These are phyloP conservation scores for Eudasyphora cyanicolor DNA, from an alignment of 2,888 invertebrate genomes.

Conservation along the genomic window DNA sequence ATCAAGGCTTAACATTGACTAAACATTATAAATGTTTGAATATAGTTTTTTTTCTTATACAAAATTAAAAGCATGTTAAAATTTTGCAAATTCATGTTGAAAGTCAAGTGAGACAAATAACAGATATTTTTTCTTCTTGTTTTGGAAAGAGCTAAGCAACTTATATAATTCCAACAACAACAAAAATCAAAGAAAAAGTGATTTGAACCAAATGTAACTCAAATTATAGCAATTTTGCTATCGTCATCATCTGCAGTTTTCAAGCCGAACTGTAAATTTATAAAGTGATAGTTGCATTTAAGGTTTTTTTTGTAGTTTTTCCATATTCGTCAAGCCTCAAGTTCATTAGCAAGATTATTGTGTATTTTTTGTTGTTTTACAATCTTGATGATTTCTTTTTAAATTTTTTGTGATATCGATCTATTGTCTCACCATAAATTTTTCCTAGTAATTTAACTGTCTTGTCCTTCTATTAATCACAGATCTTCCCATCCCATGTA, in stretches of 20 bases:
- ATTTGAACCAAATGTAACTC: neutral
- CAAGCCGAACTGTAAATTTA: too few species aligned
- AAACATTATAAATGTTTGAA: neutral
- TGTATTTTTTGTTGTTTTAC: neutral
- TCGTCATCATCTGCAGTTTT: neutral
- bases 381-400: too few species aligned
- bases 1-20: neutral
- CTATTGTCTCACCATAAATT: too few species aligned
- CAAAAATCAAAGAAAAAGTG: neutral
- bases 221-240: too few species aligned
- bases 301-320: too few species aligned
- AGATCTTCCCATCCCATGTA: slow-evolving; percentile 9
- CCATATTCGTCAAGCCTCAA: neutral
- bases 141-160: neutral
- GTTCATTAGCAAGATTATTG: neutral
- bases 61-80: neutral
- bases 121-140: too few species aligned
- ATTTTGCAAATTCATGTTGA: neutral
- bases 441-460: too few species aligned
- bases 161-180: slow-evolving; percentile 2
- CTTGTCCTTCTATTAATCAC: neutral
- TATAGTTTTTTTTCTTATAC: neutral
- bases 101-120: neutral
- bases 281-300: too few species aligned
- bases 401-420: too few species aligned